A percentile compares a stretch with the other conserved stretches of the same genome.
Evolutionary conservation across 2,797 vertebrate species (phyloP).

Genomic region (Falco berigora): DNA sequence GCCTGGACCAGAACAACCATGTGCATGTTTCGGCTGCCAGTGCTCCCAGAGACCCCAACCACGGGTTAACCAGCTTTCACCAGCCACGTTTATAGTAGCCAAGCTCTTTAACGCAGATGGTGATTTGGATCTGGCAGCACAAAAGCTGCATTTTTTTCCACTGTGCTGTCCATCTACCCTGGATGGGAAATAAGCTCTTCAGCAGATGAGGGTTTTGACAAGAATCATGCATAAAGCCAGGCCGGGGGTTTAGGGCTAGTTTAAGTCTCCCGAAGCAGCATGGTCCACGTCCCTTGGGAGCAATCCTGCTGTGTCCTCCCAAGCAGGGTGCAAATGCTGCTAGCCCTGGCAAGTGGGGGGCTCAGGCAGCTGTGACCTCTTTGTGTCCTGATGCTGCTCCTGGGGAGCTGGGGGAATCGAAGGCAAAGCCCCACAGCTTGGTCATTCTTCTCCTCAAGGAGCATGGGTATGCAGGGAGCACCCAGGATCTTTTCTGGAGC

Average conservation of each 20-base stretch:
- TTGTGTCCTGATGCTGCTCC: background rate
- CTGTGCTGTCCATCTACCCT: background rate
- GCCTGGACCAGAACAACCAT: background rate
- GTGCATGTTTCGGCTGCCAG: background rate
- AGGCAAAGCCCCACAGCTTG: background rate
- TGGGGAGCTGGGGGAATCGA: background rate
- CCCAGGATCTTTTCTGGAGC: background rate
- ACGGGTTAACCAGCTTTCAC: background rate
- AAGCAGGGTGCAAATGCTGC: background rate
- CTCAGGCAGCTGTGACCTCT: background rate
- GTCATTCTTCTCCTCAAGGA: fast-evolving
- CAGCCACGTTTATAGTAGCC: background rate
- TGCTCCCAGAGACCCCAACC: background rate
- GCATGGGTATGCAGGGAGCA: background rate
- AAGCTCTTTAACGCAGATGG: background rate
- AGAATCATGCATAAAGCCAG: background rate
- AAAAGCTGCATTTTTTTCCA: background rate
- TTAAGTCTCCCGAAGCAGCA: background rate
- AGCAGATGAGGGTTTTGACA: background rate
- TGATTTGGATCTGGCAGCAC: background rate
- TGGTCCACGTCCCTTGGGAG: fast-evolving
- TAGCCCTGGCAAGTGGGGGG: background rate
- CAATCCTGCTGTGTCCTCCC: background rate
- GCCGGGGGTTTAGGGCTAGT: background rate
- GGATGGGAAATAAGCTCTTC: background rate